Base-by-base conservation (phyloP, 2,113 vertebrate species). In the Pelusios castaneus region DNA sequence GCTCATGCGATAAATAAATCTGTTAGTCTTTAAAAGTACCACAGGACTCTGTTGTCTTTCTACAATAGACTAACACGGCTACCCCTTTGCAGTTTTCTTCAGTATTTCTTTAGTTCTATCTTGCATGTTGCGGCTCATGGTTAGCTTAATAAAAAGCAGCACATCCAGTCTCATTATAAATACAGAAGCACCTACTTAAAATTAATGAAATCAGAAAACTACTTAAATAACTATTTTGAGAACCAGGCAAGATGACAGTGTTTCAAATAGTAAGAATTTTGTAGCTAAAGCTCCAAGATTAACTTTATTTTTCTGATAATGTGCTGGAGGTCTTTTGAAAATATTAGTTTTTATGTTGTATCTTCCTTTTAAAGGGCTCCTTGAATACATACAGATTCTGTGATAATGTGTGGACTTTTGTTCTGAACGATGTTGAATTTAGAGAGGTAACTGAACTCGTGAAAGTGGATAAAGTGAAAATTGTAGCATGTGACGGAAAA, bases 401-500 rank as follows among this genome's bases (percentile, higher is more conserved):
- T 89, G 99, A 99, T 98, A 99, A 99, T 25, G 99, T 99, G 67
- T 99, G 99, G 99, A 99, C 99, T 1, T 99, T 99, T 87, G 99
- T 99, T 75, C 97, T 99, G 95, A 99, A 99, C 78, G 99, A 99
- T 7, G 99, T 99, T 93, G 99, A 99, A 97, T 99, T 99, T 98
- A 98, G 99, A 93, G 99, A 99, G 96, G 99, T 99, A 89, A 99
- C 99, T 12, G 99, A 99, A 91, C 98, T 99, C 67, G 99, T 99
- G 90, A 99, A 99, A 97, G 99, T 99, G 94, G 99, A 99, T 97
- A 99, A 99, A 98, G 99, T 99, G 95, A 99, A 99, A 98, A 99
- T 99, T 45, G 99, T 99, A 55, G 99, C 99, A 55, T 99, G 99
- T 95, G 99, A 99, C 93, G 99, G 99, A 91, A 99, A 99, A 98